Conservation (phyloP, 2,888 invertebrate genomes). For the Spisula solida region DNA sequence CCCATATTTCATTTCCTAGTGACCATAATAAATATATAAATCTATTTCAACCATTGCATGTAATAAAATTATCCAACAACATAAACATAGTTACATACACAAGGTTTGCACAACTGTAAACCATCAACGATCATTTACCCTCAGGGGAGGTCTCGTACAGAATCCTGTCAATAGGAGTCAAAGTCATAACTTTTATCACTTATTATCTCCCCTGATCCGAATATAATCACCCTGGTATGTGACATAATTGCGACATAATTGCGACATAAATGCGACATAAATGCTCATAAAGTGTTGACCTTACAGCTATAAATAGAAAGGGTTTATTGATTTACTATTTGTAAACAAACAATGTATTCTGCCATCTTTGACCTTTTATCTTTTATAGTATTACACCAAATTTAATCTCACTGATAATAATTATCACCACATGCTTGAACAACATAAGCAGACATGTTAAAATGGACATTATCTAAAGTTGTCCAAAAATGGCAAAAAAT, state of each 20-base stretch:
- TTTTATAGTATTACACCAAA: slow-evolving; percentile 1
- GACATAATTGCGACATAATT: too few species aligned
- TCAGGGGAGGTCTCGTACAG: not conserved
- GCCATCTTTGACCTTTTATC: not conserved
- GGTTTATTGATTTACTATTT: slow-evolving; percentile 15
- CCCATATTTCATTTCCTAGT: too few species aligned
- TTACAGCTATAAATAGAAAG: not conserved
- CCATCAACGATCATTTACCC: slow-evolving; percentile 22
- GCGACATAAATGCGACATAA: slow-evolving; percentile 8
- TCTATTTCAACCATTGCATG: not conserved
- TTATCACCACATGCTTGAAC: too few species aligned
- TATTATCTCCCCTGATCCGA: slow-evolving; percentile 40
- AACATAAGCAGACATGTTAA: too few species aligned
- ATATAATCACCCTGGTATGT: slow-evolving; percentile 5
- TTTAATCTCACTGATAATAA: not conserved
- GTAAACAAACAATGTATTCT: slow-evolving; percentile 9
- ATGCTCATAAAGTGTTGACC: slow-evolving; percentile 38
- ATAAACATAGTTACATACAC: not conserved
- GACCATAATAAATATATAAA: not conserved
- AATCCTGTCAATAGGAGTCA: slow-evolving; percentile 31
- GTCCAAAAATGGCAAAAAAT: too few species aligned
- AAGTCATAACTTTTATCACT: slow-evolving; percentile 9
- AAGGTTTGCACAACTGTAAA: slow-evolving; percentile 5
- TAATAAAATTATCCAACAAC: slow-evolving; percentile 4
- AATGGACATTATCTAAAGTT: too few species aligned